phyloP scores from a whole-genome alignment of 1,140 invertebrate genomes.

The Lepidostoma basale region DNA sequence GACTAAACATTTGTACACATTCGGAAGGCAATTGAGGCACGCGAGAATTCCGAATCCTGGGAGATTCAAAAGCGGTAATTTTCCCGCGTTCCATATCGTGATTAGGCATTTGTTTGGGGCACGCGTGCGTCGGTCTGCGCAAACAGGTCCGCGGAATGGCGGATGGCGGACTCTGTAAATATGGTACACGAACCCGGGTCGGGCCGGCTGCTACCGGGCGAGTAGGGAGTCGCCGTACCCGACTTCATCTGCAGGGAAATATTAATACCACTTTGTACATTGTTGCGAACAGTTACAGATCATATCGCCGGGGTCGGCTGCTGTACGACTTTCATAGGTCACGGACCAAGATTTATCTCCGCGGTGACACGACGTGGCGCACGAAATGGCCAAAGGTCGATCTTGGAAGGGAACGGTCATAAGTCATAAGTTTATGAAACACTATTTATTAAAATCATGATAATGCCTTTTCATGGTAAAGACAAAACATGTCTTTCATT shows the following conservation, averaged over 20 bases:
- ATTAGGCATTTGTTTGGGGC: constrained; percentile 6
- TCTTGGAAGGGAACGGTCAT: no score
- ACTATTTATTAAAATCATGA: no score
- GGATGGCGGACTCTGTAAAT: not conserved
- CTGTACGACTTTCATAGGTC: not conserved
- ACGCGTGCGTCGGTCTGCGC: not conserved
- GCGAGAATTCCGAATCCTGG: not conserved
- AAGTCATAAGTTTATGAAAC: no score
- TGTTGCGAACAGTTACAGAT: not conserved
- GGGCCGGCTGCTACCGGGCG: not conserved
- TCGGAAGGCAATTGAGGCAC: not conserved
- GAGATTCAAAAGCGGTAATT: not conserved
- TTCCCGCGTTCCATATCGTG: not conserved
- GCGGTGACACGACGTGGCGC: no score
- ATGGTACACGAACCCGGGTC: not conserved
- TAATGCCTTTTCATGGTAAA: no score
- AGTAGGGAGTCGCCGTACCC: constrained; percentile 17
- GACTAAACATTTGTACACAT: not conserved
- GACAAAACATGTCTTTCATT: no score
- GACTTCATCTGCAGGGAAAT: constrained; percentile 38
- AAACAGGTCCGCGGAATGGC: not conserved
- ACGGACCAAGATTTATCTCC: no score
- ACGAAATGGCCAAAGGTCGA: no score
- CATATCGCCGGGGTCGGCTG: not conserved
- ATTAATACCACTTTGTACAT: constrained; percentile 42